phyloP scores from a whole-genome alignment of 2,888 invertebrate species.

The Drymonia ruficornis region DNA sequence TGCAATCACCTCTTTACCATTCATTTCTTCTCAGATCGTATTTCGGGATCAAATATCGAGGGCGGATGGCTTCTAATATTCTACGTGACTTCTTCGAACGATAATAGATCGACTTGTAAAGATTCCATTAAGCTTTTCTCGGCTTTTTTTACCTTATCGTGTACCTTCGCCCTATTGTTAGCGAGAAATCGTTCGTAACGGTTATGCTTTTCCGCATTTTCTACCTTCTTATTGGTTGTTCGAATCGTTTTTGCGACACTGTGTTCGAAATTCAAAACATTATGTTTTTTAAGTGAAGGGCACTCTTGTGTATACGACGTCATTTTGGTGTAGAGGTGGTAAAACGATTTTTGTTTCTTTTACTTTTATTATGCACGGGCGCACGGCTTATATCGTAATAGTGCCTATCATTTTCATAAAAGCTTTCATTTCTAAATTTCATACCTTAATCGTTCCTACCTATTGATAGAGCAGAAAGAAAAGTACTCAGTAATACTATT shows the following conservation, averaged over 20 bases:
- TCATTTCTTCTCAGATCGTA: slow-evolving; percentile 54
- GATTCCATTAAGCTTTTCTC: slow-evolving; percentile 64
- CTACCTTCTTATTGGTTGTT: slow-evolving; percentile 48
- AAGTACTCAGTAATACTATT: too few relatives aligned
- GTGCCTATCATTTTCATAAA: not conserved
- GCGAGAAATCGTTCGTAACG: slow-evolving; percentile 71
- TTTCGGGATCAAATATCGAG: slow-evolving; percentile 49
- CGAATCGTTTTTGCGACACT: slow-evolving; percentile 32
- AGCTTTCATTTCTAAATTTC: not conserved
- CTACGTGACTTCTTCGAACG: slow-evolving; percentile 72
- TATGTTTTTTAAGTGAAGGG: slow-evolving; percentile 23
- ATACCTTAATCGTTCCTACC: not conserved
- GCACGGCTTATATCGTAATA: not conserved
- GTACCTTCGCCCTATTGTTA: slow-evolving; percentile 63
- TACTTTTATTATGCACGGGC: not conserved
- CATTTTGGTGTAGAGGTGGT: slow-evolving; percentile 3
- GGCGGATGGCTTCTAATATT: slow-evolving; percentile 70
- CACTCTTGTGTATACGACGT: slow-evolving; percentile 16
- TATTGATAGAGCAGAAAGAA: not conserved
- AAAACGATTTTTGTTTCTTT: not conserved
- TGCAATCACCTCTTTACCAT: slow-evolving; percentile 47
- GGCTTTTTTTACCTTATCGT: slow-evolving; percentile 51
- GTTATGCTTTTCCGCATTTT: slow-evolving; percentile 69
- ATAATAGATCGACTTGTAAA: slow-evolving; percentile 64
- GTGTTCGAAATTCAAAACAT: slow-evolving; percentile 26